Evolutionary conservation across 2,888 invertebrate species (phyloP).

Genomic region (Eupithecia subfuscata): DNA sequence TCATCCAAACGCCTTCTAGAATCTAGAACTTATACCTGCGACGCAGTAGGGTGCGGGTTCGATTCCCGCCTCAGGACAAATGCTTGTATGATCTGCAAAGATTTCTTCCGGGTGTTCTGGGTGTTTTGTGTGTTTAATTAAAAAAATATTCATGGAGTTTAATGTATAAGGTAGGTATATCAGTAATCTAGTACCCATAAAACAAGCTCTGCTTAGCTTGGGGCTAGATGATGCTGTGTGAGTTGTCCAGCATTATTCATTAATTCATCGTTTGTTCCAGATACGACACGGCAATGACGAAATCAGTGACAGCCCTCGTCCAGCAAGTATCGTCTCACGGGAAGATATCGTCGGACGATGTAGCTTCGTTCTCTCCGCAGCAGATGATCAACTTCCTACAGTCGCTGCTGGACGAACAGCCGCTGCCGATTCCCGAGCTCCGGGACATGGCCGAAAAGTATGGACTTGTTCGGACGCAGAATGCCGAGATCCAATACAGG

Average conservation of each 20-base stretch:
- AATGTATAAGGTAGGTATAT: not conserved
- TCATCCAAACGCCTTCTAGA: too few species aligned
- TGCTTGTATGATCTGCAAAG: not conserved
- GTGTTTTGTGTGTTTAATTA: not conserved
- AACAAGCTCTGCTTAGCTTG: not conserved
- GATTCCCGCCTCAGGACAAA: not conserved
- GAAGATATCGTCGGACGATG: conserved; percentile 79
- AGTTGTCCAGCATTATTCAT: not conserved
- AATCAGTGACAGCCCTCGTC: conserved; percentile 84
- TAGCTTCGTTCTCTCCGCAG: conserved; percentile 82
- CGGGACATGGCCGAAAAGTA: conserved; percentile 77
- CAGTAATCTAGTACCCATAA: not conserved
- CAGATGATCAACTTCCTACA: conserved; percentile 89
- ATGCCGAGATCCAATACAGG: conserved; percentile 89
- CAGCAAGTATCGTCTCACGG: conserved; percentile 67
- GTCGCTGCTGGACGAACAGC: conserved; percentile 83
- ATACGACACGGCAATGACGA: conserved; percentile 87
- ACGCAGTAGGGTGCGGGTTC: not conserved
- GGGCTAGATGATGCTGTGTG: not conserved
- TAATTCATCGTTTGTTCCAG: conserved; percentile 63
- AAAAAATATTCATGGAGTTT: not conserved
- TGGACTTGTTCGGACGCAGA: conserved; percentile 85
- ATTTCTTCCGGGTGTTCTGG: not conserved
- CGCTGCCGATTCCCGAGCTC: conserved; percentile 82
- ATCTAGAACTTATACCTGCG: not conserved